phyloP scores from a whole-genome alignment of 2,888 invertebrate species.

The Synanthedon tipuliformis region DNA sequence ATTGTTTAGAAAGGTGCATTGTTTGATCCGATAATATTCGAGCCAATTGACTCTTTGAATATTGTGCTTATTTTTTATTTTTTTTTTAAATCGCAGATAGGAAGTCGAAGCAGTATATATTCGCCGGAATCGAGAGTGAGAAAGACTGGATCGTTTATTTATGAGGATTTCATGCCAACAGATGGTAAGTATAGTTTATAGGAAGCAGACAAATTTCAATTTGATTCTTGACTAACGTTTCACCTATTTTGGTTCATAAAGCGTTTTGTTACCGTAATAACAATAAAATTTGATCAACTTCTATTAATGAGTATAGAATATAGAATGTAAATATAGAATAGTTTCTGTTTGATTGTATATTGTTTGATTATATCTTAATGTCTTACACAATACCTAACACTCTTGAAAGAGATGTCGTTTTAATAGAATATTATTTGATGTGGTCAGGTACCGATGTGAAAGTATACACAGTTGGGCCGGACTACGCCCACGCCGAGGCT shows the following conservation, averaged over 20 bases:
- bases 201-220: no score
- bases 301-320: no score
- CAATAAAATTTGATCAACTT: no score
- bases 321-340: no score
- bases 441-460: conserved; percentile 75
- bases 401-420: not conserved
- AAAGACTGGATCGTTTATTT: conserved; percentile 98
- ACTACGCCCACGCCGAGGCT: conserved; percentile 99
- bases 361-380: not conserved
- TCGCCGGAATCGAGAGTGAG: conserved; percentile 96
- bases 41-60: not conserved
- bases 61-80: not conserved
- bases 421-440: conserved; percentile 7
- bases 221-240: no score
- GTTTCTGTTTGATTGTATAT: no score
- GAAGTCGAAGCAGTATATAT: conserved; percentile 98
- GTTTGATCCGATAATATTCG: not conserved
- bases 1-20: conserved; percentile 92
- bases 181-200: conserved; percentile 77
- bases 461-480: conserved; percentile 99
- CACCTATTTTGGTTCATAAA: no score
- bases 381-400: not conserved
- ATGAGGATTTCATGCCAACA: conserved; percentile 99
- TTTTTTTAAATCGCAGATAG: conserved; percentile 75
- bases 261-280: no score